Base-by-base conservation (phyloP, 2,113 vertebrate species). In the Cyphomyrus plagiostoma region DNA sequence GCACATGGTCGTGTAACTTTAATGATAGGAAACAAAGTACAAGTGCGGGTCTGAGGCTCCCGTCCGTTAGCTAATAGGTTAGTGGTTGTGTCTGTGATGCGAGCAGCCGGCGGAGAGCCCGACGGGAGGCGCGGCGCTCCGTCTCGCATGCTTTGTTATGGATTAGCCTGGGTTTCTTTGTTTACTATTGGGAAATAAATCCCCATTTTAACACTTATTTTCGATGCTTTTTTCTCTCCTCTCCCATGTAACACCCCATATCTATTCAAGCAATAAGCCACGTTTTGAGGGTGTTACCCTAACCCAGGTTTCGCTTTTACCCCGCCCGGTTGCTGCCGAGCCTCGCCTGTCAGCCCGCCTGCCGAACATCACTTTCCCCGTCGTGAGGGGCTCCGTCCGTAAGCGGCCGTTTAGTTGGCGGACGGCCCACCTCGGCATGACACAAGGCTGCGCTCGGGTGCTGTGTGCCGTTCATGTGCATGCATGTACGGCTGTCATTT, bases 101-200 rank as follows among this genome's bases (percentile, higher is more conserved):
- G 45, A 62, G n/a, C 48, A 49, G 88, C 45, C 11, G 3, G 13
- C 5, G 23, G 11, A 86, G 26, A 53, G 26, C 26, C 23, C 10
- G 49, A 15, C 46, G 15, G 46, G 48, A n/a, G 46, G 26, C 26
- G 30, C 39, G 17, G 82, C 45, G 82, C 45, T 39, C 82, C 8
- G 45, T 19, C 46, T 19, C 48, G 35, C 26, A 10, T 49, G 88
- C 88, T 89, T 89, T 89, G 88, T 89, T 49, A 74, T 89, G 46
- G 88, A 46, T 80, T 89, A 13, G 46, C 17, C 8, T 9, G 42
- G 56, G 48, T n/a, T 89, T 70, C 88, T 89, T 89, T 89, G 88
- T 89, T 82, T 53, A n/a, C 10, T 11, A 5, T 1, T 52, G 9
- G 21, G 13, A 42, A 85, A 46, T 26, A 49, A 21, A 85, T 11